Conservation (phyloP, 2,888 invertebrate species). For the Silvanus unidentatus region DNA sequence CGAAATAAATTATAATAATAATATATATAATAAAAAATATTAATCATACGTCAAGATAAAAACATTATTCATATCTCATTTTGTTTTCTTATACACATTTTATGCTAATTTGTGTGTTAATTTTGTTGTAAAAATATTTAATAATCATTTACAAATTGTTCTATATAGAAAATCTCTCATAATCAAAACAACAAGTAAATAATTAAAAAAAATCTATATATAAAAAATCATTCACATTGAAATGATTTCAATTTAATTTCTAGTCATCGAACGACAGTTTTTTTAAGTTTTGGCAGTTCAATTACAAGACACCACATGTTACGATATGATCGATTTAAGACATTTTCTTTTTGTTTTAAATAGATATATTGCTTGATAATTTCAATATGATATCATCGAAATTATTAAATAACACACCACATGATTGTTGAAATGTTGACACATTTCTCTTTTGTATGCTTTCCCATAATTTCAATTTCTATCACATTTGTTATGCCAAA, state of each 20-base stretch:
- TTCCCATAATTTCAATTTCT: too few relatives aligned
- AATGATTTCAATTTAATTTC: slow-evolving; percentile 2
- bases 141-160: too few relatives aligned
- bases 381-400: too few relatives aligned
- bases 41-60: neutral
- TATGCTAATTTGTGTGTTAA: slow-evolving; percentile 1
- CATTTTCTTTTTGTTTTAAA: neutral
- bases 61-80: too few relatives aligned
- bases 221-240: neutral
- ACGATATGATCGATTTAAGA: slow-evolving; percentile 4
- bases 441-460: too few relatives aligned
- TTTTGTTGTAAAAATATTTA: neutral
- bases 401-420: too few relatives aligned
- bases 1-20: neutral
- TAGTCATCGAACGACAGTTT: slow-evolving; percentile 17
- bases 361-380: neutral
- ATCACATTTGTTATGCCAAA: too few relatives aligned
- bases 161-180: too few relatives aligned
- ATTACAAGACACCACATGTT: slow-evolving; percentile 31
- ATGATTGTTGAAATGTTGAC: too few relatives aligned
- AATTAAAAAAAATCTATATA: neutral
- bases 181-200: neutral
- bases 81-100: neutral
- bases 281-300: slow-evolving; percentile 29
- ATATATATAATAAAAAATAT: neutral